These are phyloP conservation scores for Lordiphosa mommai DNA, from an alignment of 1,140 invertebrate species.

Conservation along the genomic window DNA sequence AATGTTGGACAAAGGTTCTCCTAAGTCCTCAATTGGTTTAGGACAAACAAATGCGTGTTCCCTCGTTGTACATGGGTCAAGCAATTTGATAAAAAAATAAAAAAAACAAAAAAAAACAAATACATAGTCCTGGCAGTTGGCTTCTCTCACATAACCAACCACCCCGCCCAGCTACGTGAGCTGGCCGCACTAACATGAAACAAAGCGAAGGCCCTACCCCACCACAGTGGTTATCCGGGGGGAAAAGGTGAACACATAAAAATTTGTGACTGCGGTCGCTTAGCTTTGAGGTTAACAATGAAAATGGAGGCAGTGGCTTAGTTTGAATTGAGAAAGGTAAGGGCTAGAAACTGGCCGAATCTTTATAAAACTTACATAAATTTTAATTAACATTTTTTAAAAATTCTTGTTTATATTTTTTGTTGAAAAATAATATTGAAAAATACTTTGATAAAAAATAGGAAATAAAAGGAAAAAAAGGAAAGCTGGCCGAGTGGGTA, in stretches of 20 bases:
- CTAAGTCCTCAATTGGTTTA: constrained; percentile 39
- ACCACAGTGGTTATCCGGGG: constrained; percentile 22
- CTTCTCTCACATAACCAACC: constrained; percentile 7
- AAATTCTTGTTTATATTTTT: too few relatives aligned
- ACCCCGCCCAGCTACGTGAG: constrained; percentile 2
- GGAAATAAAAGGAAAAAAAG: too few relatives aligned
- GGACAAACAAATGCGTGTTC: neutral
- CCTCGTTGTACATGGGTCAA: constrained; percentile 47
- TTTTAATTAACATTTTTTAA: too few relatives aligned
- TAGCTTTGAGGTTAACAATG: constrained; percentile 19
- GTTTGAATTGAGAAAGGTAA: neutral
- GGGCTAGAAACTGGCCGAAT: too few relatives aligned
- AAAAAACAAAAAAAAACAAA: too few relatives aligned
- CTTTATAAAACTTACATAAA: too few relatives aligned
- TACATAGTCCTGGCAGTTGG: constrained; percentile 12
- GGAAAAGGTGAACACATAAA: constrained; percentile 71
- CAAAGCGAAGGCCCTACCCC: constrained; percentile 17
- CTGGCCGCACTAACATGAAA: constrained; percentile 15
- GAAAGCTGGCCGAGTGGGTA: too few relatives aligned
- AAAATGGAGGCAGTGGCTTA: constrained; percentile 13
- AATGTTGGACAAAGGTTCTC: constrained; percentile 16
- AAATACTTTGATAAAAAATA: too few relatives aligned
- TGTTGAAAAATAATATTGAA: too few relatives aligned
- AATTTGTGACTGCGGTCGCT: constrained; percentile 61
- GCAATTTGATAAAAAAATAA: constrained; percentile 13